Base-by-base conservation (phyloP, 2,797 vertebrate genomes). In the Benthosema pterotum region DNA sequence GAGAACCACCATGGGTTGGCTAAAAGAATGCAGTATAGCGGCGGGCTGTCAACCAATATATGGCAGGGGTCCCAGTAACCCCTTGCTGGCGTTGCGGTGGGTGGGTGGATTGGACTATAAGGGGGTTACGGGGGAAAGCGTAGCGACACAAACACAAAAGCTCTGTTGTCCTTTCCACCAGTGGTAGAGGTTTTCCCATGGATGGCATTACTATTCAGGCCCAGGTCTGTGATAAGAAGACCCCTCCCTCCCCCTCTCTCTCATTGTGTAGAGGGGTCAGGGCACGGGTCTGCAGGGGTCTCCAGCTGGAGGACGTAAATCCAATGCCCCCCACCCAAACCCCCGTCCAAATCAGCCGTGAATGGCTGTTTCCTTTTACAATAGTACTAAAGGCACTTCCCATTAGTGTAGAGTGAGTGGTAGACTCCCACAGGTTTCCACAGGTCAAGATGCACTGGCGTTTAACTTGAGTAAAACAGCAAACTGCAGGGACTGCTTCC, bases 231-330 rank as follows among this genome's bases (percentile, higher is more conserved):
- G 57, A 80, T 74, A 70, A 75, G 69, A 75, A 60, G 71, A 22
- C 16, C n/a, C 63, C 71, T 55, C 65, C 57, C 56, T 53, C 28
- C 57, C 71, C 77, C 85, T 82, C 88, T 78, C 82, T 82, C 87
- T 78, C 82, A 60, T 60, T 53, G n/a, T 57, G 69, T 22, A 17
- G 54, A 71, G 72, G 78, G 88, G 76, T 88, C 83, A 86, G 60
- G 68, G 77, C 77, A 64, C 7, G 68, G 53, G 64, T 70, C 6
- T 15, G 25, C 42, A 69, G 64, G 58, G 63, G 65, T 52, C 47
- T 74, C 69, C 88, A 89, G 86, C 83, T 88, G 86, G 82, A 83
- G 71, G 77, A 68, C 69, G 70, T 88, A 86, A 89, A 87, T 83
- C 65, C 57, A 67, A 11, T 45, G 22, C 28, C 43, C 42, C 11